Conservation (phyloP, 2,888 invertebrate genomes). For the Phoenoteleia sp. region DNA sequence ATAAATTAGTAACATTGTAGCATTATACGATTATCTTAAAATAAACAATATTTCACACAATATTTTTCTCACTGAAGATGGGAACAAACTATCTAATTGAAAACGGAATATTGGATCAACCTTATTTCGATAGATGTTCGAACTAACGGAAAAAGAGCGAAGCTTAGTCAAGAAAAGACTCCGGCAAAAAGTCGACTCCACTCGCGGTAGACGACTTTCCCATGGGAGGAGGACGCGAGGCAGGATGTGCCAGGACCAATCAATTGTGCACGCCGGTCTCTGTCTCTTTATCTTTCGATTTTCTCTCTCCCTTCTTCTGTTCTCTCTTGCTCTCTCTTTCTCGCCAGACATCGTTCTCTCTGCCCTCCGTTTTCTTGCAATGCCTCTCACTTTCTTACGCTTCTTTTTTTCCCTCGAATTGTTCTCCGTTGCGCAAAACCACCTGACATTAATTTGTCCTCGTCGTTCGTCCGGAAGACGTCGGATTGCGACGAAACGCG, state of each 20-base stretch:
- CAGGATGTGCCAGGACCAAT: constrained; percentile 86
- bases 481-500: constrained; percentile 12
- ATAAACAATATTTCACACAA: not conserved
- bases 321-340: constrained; percentile 52
- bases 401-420: constrained; percentile 41
- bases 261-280: constrained; percentile 85
- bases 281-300: constrained; percentile 77
- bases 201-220: constrained; percentile 84
- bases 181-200: constrained; percentile 70
- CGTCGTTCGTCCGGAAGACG: constrained; percentile 65
- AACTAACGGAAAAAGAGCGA: constrained; percentile 75
- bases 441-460: constrained; percentile 70
- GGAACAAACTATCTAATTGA: constrained; percentile 50
- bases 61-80: constrained; percentile 31
- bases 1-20: too few species aligned
- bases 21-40: too few species aligned
- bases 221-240: constrained; percentile 82
- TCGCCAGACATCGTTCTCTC: constrained; percentile 24
- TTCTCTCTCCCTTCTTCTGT: constrained; percentile 65
- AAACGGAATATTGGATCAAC: constrained; percentile 71
- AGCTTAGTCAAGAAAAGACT: constrained; percentile 73
- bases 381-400: constrained; percentile 66
- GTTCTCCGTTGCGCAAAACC: constrained; percentile 64
- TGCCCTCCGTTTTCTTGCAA: constrained; percentile 53
- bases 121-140: constrained; percentile 71